Evolutionary conservation across 2,888 invertebrate genomes (phyloP).

Genomic region (Lepidochitona cinerea): DNA sequence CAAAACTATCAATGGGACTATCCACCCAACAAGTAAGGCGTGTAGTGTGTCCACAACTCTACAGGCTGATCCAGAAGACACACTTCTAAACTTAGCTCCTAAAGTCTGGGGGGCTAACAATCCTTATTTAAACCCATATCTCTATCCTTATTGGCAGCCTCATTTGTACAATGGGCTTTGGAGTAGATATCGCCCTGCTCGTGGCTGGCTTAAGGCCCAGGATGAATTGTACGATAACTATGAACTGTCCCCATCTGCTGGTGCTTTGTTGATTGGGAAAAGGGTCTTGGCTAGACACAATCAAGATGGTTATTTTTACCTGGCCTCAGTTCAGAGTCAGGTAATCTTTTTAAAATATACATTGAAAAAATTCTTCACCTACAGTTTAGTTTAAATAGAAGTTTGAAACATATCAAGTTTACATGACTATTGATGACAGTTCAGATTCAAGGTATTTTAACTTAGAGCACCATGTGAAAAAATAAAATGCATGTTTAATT

Average conservation of each 20-base stretch:
- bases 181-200: conserved; percentile 60
- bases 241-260: conserved; percentile 59
- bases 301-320: conserved; percentile 68
- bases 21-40: conserved; percentile 47
- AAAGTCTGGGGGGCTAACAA: background rate
- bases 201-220: conserved; percentile 53
- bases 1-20: conserved; percentile 56
- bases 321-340: conserved; percentile 67
- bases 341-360: conserved; percentile 44
- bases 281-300: conserved; percentile 63
- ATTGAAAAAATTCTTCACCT: too few relatives aligned
- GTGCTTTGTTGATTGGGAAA: conserved; percentile 63
- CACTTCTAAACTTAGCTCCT: background rate
- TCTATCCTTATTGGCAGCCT: conserved; percentile 9
- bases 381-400: too few relatives aligned
- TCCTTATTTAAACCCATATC: conserved; percentile 26
- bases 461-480: too few relatives aligned
- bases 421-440: too few relatives aligned
- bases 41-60: conserved; percentile 59
- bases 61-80: conserved; percentile 53
- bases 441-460: too few relatives aligned
- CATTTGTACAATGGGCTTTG: conserved; percentile 24
- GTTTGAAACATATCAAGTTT: too few relatives aligned
- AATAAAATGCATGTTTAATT: background rate
- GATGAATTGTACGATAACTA: conserved; percentile 48